Evolutionary conservation across 2,888 invertebrate genomes (phyloP).

Genomic region (Meiosimyza decipiens): DNA sequence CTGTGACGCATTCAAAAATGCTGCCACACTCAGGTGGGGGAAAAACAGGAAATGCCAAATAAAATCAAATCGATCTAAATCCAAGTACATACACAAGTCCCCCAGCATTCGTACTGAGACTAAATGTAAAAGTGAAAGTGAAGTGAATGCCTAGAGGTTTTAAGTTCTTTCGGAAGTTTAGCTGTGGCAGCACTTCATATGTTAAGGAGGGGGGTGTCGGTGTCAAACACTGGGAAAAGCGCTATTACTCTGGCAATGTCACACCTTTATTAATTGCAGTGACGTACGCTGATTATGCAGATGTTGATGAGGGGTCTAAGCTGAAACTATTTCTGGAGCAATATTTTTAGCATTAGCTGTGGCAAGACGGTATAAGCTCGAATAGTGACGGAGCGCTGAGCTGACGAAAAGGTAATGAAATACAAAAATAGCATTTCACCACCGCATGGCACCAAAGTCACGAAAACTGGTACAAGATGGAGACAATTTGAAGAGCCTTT

Average conservation of each 20-base stretch:
- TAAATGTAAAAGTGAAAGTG: slow-evolving; percentile 10
- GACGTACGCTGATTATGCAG: neutral
- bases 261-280: slow-evolving; percentile 38
- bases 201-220: neutral
- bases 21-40: neutral
- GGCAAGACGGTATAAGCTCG: too few species aligned
- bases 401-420: too few species aligned
- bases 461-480: too few species aligned
- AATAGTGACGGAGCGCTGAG: too few species aligned
- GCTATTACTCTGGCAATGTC: slow-evolving; percentile 26
- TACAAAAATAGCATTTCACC: too few species aligned
- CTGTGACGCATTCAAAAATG: neutral
- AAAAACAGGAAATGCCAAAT: slow-evolving; percentile 27
- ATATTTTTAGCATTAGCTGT: too few species aligned
- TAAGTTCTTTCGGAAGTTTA: too few species aligned
- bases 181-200: too few species aligned
- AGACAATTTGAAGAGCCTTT: too few species aligned
- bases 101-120: neutral
- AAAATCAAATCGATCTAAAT: neutral
- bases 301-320: neutral
- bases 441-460: too few species aligned
- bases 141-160: too few species aligned
- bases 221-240: slow-evolving; percentile 17
- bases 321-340: too few species aligned
- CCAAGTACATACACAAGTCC: neutral